Evolutionary conservation across 2,888 invertebrate genomes (phyloP), one percentile per base, ranked within the genome.

Genomic region (Spilosoma lubricipeda): DNA sequence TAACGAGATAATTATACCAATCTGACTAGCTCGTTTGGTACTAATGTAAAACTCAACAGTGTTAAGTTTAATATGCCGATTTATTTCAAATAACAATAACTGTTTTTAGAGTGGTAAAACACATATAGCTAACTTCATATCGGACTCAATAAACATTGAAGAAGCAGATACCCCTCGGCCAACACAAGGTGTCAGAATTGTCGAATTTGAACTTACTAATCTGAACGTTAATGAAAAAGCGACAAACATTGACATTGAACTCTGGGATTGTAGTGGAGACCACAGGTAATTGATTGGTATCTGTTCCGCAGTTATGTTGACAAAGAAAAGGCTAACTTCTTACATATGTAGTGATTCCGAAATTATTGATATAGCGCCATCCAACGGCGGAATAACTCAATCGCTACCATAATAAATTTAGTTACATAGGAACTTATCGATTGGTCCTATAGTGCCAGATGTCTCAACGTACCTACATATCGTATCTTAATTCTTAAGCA

Each of bases 191-290:
- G 97, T 97, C 56, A 96, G 98, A 84, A 97, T 98, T 84, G 95
- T 98, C 23, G 98, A 98, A 89, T 98, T 98, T 90, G 98, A 98
- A 91, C 94, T 96, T 39, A 94, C 96, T 36, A 96, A 96, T 83
- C 87, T 97, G 11, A 96, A 94, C 81, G 92, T 97, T 1, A 96
- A 96, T 85, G 96, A 96, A 11, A 96, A 96, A 86, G 90, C 91
- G 68, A 89, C 92, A 18, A 97, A 96, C 83, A 96, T 97, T 42
- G 98, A 98, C 85, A 96, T 98, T 63, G 98, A 98, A 92, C 91
- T 98, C 68, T 98, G 98, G 98, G 98, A 98, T 88, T 97, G 97
- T 91, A 97, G 98, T 88, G 98, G 98, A 27, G 97, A 98, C 89
- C 96, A 96, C 84, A 97, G 96, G 98, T 98, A 96, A 74, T 36